Conservation (phyloP, 2,797 vertebrate genomes). For the Sternarchorhynchus goeldii region DNA sequence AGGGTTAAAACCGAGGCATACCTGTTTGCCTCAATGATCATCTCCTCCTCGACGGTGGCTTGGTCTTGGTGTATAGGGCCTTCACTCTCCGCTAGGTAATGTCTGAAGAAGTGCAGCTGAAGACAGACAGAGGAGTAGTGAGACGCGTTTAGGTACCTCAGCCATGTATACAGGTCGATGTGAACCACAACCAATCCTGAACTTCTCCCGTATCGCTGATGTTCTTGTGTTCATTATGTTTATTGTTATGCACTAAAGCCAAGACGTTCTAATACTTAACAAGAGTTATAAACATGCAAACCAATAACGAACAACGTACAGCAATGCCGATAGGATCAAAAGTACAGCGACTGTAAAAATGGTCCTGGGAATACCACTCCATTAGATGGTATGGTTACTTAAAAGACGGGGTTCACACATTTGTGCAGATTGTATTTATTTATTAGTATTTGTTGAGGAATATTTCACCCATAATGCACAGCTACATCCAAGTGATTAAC, state of each 20-base stretch:
- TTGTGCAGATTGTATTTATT: background rate
- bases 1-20: slow-evolving; percentile 54
- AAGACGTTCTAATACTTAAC: background rate
- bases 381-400: slow-evolving; percentile 57
- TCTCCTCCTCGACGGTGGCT: slow-evolving; percentile 74
- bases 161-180: background rate
- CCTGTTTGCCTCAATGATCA: slow-evolving; percentile 86
- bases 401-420: background rate
- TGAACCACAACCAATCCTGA: no score
- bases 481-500: background rate
- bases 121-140: slow-evolving; percentile 18
- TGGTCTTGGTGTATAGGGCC: slow-evolving; percentile 65
- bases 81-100: slow-evolving; percentile 80
- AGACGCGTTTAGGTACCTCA: background rate
- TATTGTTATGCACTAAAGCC: background rate
- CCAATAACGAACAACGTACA: no score
- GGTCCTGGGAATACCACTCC: slow-evolving; percentile 23
- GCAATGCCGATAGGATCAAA: background rate
- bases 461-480: background rate
- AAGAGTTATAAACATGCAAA: no score
- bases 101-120: slow-evolving; percentile 86
- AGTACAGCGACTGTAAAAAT: background rate
- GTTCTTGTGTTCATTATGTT: background rate
- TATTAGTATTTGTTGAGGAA: no score
- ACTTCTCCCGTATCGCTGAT: background rate